These are phyloP conservation scores for Lapara coniferarum DNA, from an alignment of 2,888 invertebrate genomes.

Conservation along the genomic window DNA sequence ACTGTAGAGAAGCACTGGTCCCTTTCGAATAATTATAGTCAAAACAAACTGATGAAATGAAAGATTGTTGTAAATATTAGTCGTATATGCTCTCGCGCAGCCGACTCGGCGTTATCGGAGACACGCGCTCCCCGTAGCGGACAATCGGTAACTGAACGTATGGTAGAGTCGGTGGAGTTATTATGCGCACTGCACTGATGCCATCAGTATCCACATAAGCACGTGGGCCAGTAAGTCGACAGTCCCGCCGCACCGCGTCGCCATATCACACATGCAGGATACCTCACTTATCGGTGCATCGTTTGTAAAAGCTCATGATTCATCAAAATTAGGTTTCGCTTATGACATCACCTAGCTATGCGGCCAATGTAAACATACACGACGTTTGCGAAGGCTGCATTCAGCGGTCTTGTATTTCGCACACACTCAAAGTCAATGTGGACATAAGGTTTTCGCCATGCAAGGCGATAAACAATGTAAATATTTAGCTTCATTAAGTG, in stretches of 20 bases:
- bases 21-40: conserved; percentile 48
- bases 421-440: conserved; percentile 36
- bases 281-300: conserved; percentile 76
- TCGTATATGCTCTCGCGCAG: conserved; percentile 73
- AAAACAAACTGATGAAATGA: conserved; percentile 51
- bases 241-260: conserved; percentile 40
- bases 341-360: conserved; percentile 75
- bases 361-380: conserved; percentile 61
- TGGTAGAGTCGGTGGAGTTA: conserved; percentile 71
- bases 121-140: conserved; percentile 72
- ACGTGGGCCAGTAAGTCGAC: conserved; percentile 70
- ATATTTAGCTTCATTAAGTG: conserved; percentile 44
- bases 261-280: conserved; percentile 66
- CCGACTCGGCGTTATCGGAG: conserved; percentile 56
- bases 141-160: conserved; percentile 78
- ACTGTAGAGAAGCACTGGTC: conserved; percentile 63
- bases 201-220: conserved; percentile 75
- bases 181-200: conserved; percentile 79
- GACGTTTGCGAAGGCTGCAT: conserved; percentile 28
- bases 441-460: conserved; percentile 35
- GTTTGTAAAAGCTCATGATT: conserved; percentile 78
- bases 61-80: conserved; percentile 53
- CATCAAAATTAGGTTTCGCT: conserved; percentile 74
- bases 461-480: conserved; percentile 40
- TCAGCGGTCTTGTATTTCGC: conserved; percentile 33